Evolutionary conservation across 1,140 invertebrate genomes (phyloP).

Genomic region (Drosophila busckii): DNA sequence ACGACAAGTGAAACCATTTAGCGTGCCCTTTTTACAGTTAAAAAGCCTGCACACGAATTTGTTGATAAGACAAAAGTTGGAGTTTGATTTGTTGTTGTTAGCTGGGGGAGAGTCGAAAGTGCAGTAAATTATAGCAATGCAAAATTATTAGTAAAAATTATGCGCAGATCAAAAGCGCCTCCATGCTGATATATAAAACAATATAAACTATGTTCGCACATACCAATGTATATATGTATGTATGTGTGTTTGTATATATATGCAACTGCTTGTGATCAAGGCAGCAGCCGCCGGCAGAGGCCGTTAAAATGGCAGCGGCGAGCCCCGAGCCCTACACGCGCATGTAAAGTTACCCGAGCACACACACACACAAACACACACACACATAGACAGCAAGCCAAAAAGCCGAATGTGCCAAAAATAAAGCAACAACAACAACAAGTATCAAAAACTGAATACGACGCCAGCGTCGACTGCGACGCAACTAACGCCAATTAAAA

Average conservation of each 20-base stretch:
- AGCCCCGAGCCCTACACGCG: constrained; percentile 76
- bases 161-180: too few relatives aligned
- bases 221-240: not conserved
- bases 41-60: too few relatives aligned
- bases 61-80: too few relatives aligned
- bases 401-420: constrained; percentile 66
- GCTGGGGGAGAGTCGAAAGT: too few relatives aligned
- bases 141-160: too few relatives aligned
- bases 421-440: constrained; percentile 60
- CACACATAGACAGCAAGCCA: constrained; percentile 26
- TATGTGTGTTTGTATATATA: constrained; percentile 2
- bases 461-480: constrained; percentile 31
- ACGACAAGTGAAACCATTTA: too few relatives aligned
- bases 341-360: constrained; percentile 66
- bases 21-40: too few relatives aligned
- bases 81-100: too few relatives aligned
- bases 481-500: constrained; percentile 74
- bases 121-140: too few relatives aligned
- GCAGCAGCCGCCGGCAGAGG: constrained; percentile 49
- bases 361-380: constrained; percentile 19
- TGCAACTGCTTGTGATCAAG: constrained; percentile 49
- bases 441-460: constrained; percentile 25
- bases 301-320: constrained; percentile 69
- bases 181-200: not conserved
- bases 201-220: constrained; percentile 1